Evolutionary conservation across 53 echinoderm and acorn worm species (phyloP), one percentile per base, ranked within the genome.

Genomic region (Luidia sarsii): DNA sequence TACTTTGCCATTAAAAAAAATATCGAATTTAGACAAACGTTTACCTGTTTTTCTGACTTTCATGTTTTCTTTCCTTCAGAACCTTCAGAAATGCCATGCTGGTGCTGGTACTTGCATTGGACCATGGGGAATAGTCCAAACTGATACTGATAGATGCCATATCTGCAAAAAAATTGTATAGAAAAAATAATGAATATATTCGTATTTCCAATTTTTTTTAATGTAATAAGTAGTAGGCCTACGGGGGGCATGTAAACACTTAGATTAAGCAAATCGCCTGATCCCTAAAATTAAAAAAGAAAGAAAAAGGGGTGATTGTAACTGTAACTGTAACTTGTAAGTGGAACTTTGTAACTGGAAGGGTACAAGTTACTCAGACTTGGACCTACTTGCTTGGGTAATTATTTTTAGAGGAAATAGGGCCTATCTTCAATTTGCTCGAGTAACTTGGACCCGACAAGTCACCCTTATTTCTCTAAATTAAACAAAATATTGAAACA

Each of bases 31-130:
- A n/a, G n/a, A n/a, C n/a, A n/a, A n/a, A n/a, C n/a, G 51, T 64
- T 64, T 9, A 64, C 64, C 64, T 64, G 38, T 64, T 64, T 37
- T 37, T 18, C 39, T 38, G 9, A n/a, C 39, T 28, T 65, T 65
- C 64, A 37, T 35, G 65, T n/a, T 39, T 37, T 65, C 65, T 65
- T 65, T 65, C 65, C 39, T 3, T 20, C 39, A 38, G 65, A 65
- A 35, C 37, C 65, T 1, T n/a, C n/a, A n/a, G n/a, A n/a, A 39
- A 65, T 39, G 65, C 65, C 36, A 21, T 39, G 20, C 36, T 3
- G 1, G 65, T 38, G 8, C 34, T 65, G 63, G 35, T 33, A 62
- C 16, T 51, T 21, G 51, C 51, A 51, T 7, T 51, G 51, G 51
- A 51, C 21, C 21, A 18, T 1, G 51, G 51, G 51, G 3, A 0